Conservation (phyloP, 1,140 invertebrate species). For the Rhopalosiphum maidis region DNA sequence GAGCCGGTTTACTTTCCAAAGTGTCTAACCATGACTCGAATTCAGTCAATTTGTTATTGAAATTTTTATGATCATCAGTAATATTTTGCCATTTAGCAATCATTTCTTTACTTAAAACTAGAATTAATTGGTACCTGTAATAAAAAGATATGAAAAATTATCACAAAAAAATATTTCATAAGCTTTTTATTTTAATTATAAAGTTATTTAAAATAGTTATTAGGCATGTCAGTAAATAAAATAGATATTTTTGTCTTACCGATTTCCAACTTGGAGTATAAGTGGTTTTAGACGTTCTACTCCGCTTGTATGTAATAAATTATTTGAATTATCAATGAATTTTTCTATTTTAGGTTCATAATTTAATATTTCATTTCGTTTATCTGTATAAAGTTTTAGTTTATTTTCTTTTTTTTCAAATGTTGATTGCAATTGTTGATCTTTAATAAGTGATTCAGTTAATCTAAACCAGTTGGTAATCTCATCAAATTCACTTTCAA, state of each 20-base stretch:
- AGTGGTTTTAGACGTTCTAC: slow-evolving; percentile 86
- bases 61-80: slow-evolving; percentile 83
- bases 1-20: slow-evolving; percentile 76
- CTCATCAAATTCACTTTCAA: slow-evolving; percentile 80
- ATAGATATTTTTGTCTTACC: slow-evolving; percentile 62
- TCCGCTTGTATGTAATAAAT: slow-evolving; percentile 80
- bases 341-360: slow-evolving; percentile 85
- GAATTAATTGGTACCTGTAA: slow-evolving; percentile 79
- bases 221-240: not conserved
- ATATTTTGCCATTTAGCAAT: slow-evolving; percentile 85
- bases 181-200: not conserved
- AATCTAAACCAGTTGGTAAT: slow-evolving; percentile 85
- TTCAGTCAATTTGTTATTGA: slow-evolving; percentile 78
- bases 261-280: slow-evolving; percentile 86
- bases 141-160: not conserved
- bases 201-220: not conserved
- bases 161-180: not conserved
- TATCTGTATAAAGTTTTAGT: slow-evolving; percentile 75
- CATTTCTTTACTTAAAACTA: slow-evolving; percentile 84
- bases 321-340: slow-evolving; percentile 90
- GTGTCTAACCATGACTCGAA: slow-evolving; percentile 79
- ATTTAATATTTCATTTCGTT: slow-evolving; percentile 75
- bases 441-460: slow-evolving; percentile 82
- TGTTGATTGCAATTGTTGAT: slow-evolving; percentile 82
- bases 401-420: slow-evolving; percentile 81